These are phyloP conservation scores for Dendronephthya gigantea DNA, from an alignment of 64 coral and sea anemone genomes.

Conservation along the genomic window DNA sequence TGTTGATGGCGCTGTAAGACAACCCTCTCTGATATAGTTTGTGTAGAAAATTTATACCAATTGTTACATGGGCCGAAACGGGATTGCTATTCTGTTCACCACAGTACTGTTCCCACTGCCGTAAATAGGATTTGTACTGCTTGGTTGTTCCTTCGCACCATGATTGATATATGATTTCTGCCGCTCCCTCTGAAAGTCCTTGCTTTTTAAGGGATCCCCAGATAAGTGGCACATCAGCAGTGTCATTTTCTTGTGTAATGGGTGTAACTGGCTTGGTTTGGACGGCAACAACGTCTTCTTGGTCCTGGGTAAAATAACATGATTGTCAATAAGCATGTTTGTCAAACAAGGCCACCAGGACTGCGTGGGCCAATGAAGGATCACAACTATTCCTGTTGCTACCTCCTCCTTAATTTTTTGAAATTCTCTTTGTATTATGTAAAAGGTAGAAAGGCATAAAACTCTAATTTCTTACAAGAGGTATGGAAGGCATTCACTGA, in stretches of 20 bases:
- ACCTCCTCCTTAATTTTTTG: constrained; percentile 41
- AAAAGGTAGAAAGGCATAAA: constrained; percentile 46
- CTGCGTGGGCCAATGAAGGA: constrained; percentile 41
- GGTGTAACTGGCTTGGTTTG: constrained; percentile 6
- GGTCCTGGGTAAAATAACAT: constrained; percentile 42
- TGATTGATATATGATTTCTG: constrained; percentile 23
- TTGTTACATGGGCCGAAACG: constrained; percentile 23
- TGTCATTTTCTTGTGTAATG: constrained; percentile 10
- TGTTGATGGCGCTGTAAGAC: background rate
- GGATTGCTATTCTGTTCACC: constrained; percentile 21
- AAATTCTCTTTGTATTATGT: constrained; percentile 11
- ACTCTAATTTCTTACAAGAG: constrained; percentile 18
- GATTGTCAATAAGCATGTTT: background rate
- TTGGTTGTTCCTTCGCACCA: constrained; percentile 27
- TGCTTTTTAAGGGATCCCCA: constrained; percentile 20
- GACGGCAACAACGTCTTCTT: constrained; percentile 20
- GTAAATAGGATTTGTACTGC: constrained; percentile 34
- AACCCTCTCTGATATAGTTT: constrained; percentile 10
- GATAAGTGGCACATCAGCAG: constrained; percentile 40
- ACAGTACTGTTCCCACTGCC: constrained; percentile 29
- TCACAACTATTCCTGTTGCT: constrained; percentile 29
- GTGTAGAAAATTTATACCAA: constrained; percentile 31
- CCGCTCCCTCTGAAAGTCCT: constrained; percentile 27
- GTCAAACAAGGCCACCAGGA: constrained; percentile 39
- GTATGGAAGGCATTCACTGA: constrained; percentile 32